phyloP scores from a whole-genome alignment of 2,888 invertebrate species.

The Papilio demoleus region DNA sequence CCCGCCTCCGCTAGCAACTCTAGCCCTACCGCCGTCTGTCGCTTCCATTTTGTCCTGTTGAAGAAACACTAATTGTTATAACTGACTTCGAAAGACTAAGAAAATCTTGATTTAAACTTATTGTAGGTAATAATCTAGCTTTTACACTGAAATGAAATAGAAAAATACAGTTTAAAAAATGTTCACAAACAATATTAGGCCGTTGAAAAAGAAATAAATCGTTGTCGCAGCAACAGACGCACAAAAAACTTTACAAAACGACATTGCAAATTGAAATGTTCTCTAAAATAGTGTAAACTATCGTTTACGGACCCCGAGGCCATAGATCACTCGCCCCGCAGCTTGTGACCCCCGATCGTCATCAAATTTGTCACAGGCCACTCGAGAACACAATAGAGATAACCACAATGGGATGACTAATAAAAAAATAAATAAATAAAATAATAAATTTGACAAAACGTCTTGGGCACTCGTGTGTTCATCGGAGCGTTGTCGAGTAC shows the following conservation, averaged over 20 bases:
- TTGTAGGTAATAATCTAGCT: background rate
- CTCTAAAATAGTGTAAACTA: constrained; percentile 78
- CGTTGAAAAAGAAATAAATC: constrained; percentile 52
- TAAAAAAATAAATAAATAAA: constrained; percentile 80
- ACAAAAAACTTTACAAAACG: constrained; percentile 70
- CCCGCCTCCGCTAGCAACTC: constrained; percentile 98
- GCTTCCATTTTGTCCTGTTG: constrained; percentile 98
- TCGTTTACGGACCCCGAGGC: constrained; percentile 70
- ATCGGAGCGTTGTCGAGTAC: constrained; percentile 74
- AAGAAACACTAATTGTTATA: constrained; percentile 32
- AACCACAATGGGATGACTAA: constrained; percentile 71
- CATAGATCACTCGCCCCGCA: constrained; percentile 75
- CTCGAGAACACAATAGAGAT: constrained; percentile 75
- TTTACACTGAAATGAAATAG: background rate
- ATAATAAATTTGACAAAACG: constrained; percentile 84
- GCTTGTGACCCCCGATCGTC: constrained; percentile 78
- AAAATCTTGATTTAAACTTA: background rate
- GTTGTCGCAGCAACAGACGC: constrained; percentile 56
- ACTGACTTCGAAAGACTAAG: no score
- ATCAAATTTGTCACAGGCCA: constrained; percentile 83
- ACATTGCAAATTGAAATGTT: constrained; percentile 75
- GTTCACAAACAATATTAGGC: constrained; percentile 26
- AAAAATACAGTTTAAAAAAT: constrained; percentile 3
- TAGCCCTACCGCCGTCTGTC: constrained; percentile 98
- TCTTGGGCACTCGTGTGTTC: constrained; percentile 80